These are phyloP conservation scores for Chloromyia formosa DNA, from an alignment of 2,888 invertebrate genomes.

Conservation along the genomic window DNA sequence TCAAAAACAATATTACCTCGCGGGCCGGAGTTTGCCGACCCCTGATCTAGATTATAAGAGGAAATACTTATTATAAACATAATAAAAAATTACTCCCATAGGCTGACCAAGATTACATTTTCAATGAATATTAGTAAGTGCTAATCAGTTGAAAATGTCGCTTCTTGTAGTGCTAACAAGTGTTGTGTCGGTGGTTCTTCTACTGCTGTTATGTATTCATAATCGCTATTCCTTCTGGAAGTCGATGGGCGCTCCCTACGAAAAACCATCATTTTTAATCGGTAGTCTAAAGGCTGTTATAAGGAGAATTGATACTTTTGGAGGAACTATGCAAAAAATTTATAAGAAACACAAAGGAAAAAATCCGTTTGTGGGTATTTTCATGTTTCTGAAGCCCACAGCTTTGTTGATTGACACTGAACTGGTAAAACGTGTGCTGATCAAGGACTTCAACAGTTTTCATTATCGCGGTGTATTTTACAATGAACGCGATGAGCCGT, in stretches of 20 bases:
- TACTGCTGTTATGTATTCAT: background rate
- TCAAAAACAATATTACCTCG: no score
- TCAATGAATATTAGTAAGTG: no score
- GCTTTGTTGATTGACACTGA: background rate
- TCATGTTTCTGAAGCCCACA: background rate
- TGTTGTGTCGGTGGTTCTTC: background rate
- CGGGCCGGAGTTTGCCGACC: no score
- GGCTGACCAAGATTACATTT: no score
- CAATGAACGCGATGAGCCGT: background rate
- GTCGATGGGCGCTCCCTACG: background rate
- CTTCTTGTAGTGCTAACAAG: background rate
- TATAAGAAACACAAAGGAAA: background rate
- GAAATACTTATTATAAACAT: no score
- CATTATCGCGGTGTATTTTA: background rate
- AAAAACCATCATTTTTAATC: background rate
- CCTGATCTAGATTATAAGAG: no score
- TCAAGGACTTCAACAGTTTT: constrained; percentile 10
- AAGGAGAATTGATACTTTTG: background rate
- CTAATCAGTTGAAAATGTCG: background rate
- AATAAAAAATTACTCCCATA: no score
- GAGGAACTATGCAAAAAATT: background rate
- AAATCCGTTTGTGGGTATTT: background rate
- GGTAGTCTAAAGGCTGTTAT: background rate
- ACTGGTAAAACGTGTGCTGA: background rate
- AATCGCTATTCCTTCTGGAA: background rate